Percentiles rank a stretch among this genome's conserved stretches.
phyloP scores from a whole-genome alignment of 2,797 vertebrate genomes.

The Phrynocephalus guinanensis region DNA sequence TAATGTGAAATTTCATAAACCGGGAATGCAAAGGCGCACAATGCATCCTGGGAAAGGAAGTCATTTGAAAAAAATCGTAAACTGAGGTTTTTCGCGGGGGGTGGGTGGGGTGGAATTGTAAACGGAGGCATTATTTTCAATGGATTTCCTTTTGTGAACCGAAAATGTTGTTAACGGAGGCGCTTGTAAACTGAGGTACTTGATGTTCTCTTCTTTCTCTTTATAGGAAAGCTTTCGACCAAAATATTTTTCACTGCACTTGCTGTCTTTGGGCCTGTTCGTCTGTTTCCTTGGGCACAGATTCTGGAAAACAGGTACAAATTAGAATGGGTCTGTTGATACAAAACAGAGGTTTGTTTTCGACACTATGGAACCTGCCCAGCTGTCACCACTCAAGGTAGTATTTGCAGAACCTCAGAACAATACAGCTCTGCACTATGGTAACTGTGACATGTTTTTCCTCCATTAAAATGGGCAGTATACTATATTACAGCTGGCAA shows the following conservation, averaged over 20 bases:
- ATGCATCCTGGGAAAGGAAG: no score
- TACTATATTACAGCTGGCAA: not conserved
- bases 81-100: no score
- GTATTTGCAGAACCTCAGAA: not conserved
- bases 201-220: conserved; percentile 27
- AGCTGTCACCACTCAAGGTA: not conserved
- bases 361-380: not conserved
- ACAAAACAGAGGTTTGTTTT: not conserved
- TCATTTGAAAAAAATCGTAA: no score
- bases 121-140: no score
- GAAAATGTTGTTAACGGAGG: no score
- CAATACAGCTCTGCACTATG: not conserved
- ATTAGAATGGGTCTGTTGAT: not conserved
- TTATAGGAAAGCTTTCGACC: conserved; percentile 86
- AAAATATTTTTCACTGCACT: conserved; percentile 90
- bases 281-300: conserved; percentile 93
- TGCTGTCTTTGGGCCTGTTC: conserved; percentile 91
- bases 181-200: no score
- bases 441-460: not conserved
- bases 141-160: no score
- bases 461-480: not conserved
- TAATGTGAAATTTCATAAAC: no score
- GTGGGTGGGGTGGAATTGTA: no score
- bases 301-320: conserved; percentile 93
- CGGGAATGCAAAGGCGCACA: no score